Base-by-base conservation (phyloP, 1,140 invertebrate genomes). In the Drosophila paulistorum region DNA sequence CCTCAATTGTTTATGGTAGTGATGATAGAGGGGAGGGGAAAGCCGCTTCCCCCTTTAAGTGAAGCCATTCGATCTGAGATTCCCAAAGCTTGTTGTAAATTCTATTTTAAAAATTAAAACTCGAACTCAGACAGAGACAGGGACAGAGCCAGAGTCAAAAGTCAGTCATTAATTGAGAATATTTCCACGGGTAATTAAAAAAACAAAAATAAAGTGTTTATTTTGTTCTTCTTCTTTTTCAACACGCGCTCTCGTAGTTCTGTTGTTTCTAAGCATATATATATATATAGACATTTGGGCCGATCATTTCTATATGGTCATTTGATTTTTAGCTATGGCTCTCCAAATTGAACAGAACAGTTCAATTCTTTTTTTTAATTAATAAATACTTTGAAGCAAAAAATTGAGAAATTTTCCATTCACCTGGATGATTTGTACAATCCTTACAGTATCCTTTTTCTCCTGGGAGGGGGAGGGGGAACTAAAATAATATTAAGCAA, bases 151-250 rank as follows among this genome's bases (percentile, higher is more conserved):
- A 7, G 45, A 51, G 45, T 51, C 45, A 23, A 51, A 23, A 51
- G 45, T 51, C 45, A 51, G 45, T 51, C 45, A 51, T 51, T 51
- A 51, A 51, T 23, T 51, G 45, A 51, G 23, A 51, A 51, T 51
- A 23, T 51, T 51, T 51, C 45, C 17, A 51, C 17, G 10, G 45
- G 45, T 14, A 51, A 51, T 51, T 51, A 51, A 51, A 51, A 39
- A 39, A 39, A 17, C 17, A 17, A 11, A 39, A 23, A 11, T 23
- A 23, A 51, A 51, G 45, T 51, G 45, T 51, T 51, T 51, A 51
- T 51, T 51, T 7, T 7, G 2, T 0, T 11, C 11, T 51, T 51
- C 23, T 26, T 3, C 11, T 13, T 13, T 20, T 51, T 51, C 10
- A 51, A 51, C 45, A 51, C 45, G 13, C n/a, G 45, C 45, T 39